Conservation (phyloP, 2,888 invertebrate species). For the Drosophila recens region DNA sequence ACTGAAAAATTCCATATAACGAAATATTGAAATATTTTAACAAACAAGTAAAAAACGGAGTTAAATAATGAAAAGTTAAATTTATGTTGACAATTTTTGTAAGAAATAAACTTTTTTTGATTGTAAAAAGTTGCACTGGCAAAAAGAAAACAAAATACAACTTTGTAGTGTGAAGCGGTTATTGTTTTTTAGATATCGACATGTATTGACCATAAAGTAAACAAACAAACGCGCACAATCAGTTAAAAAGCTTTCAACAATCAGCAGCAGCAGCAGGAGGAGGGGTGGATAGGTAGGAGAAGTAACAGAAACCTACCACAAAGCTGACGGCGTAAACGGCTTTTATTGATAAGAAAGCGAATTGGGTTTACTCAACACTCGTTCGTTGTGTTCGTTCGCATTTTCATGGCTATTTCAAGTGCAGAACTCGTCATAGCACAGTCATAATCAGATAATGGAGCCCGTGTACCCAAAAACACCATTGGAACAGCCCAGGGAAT, state of each 20-base stretch:
- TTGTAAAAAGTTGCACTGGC: no score
- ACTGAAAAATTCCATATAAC: no score
- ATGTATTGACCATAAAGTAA: slow-evolving; percentile 30
- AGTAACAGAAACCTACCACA: slow-evolving; percentile 48
- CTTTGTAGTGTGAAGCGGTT: background rate
- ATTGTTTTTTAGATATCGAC: background rate
- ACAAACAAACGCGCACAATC: slow-evolving; percentile 46
- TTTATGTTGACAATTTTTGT: no score
- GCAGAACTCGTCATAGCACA: slow-evolving; percentile 45
- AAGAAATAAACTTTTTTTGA: no score
- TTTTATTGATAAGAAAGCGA: slow-evolving; percentile 63
- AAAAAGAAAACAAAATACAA: background rate
- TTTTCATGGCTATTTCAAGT: slow-evolving; percentile 27
- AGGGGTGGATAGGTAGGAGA: background rate
- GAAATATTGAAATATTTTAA: no score
- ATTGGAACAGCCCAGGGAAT: slow-evolving; percentile 54
- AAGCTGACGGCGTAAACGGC: slow-evolving; percentile 37
- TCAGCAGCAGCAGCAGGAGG: background rate
- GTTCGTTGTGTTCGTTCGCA: background rate
- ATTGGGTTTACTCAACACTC: slow-evolving; percentile 16
- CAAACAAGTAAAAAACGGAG: no score
- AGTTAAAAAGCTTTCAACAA: slow-evolving; percentile 36
- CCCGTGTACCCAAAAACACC: slow-evolving; percentile 61
- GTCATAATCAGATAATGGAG: slow-evolving; percentile 53
- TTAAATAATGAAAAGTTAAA: no score